phyloP scores from a whole-genome alignment of 2,797 vertebrate species.

The Euthynnus affinis region DNA sequence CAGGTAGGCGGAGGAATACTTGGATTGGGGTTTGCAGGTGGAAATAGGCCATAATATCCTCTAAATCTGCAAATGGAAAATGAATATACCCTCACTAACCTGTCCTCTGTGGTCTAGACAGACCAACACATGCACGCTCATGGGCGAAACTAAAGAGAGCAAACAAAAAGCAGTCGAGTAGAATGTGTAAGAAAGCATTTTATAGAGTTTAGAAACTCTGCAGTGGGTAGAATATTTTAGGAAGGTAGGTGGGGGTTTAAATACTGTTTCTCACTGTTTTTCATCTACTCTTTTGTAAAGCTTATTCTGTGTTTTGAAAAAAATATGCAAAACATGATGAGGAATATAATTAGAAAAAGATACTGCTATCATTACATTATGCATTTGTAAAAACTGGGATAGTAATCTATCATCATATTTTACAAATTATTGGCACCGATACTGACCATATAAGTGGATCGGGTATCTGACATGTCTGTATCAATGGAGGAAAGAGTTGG shows the following conservation, averaged over 20 bases:
- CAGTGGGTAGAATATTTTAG: constrained; percentile 39
- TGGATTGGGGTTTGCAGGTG: constrained; percentile 66
- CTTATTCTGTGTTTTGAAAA: constrained; percentile 10
- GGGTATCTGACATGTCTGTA: too few relatives aligned
- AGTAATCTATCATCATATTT: too few relatives aligned
- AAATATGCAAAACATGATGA: not conserved
- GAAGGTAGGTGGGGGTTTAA: not conserved
- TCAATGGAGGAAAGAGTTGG: too few relatives aligned
- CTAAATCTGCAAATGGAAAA: constrained; percentile 65
- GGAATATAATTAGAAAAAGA: not conserved
- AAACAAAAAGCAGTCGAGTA: constrained; percentile 33
- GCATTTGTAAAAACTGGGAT: not conserved
- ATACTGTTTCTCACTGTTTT: not conserved
- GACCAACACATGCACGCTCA: constrained; percentile 39
- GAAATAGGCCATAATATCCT: constrained; percentile 69
- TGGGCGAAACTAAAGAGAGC: constrained; percentile 50
- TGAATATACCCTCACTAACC: constrained; percentile 58
- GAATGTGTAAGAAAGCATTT: constrained; percentile 38
- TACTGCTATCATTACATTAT: not conserved
- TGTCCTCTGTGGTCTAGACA: constrained; percentile 70
- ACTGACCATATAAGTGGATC: too few relatives aligned
- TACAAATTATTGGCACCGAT: too few relatives aligned
- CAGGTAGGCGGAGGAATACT: constrained; percentile 53
- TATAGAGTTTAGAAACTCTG: constrained; percentile 12
- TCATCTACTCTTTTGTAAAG: not conserved